Percentiles rank a stretch among this genome's conserved stretches.
Conservation (phyloP, 2,797 vertebrate species). For the Onychomys torridus region DNA sequence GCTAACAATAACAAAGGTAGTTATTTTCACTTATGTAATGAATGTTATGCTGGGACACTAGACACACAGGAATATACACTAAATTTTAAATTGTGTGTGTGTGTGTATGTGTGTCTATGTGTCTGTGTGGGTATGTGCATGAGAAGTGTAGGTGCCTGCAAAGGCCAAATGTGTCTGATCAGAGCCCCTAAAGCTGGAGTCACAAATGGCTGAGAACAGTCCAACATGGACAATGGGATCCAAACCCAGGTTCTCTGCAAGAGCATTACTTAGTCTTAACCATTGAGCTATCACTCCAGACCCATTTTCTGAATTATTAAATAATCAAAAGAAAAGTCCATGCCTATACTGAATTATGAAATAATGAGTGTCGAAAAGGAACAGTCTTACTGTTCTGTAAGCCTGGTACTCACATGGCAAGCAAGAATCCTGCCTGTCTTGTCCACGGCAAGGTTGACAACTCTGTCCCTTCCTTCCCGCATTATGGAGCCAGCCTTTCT, state of each 20-base stretch:
- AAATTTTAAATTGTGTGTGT: background rate
- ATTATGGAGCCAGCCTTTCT: conserved; percentile 94
- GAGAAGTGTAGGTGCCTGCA: background rate
- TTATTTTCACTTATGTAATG: background rate
- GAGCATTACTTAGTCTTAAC: no score
- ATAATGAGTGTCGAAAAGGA: background rate
- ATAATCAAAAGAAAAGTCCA: background rate
- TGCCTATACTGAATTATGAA: background rate
- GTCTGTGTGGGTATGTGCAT: no score
- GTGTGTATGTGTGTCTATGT: no score
- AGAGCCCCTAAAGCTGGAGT: background rate
- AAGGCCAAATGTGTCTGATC: background rate
- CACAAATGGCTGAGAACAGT: no score
- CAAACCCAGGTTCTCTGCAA: background rate
- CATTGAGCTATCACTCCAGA: background rate
- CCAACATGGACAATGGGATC: background rate
- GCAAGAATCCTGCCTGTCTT: conserved; percentile 91
- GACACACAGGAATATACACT: background rate
- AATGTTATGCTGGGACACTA: background rate
- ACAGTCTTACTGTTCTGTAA: background rate
- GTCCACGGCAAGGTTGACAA: conserved; percentile 93
- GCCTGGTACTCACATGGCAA: conserved; percentile 93
- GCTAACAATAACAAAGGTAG: background rate
- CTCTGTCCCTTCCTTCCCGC: conserved; percentile 93
- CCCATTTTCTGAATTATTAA: background rate